Evolutionary conservation across 64 coral and sea anemone species (phyloP).

Genomic region (Montipora sp.): DNA sequence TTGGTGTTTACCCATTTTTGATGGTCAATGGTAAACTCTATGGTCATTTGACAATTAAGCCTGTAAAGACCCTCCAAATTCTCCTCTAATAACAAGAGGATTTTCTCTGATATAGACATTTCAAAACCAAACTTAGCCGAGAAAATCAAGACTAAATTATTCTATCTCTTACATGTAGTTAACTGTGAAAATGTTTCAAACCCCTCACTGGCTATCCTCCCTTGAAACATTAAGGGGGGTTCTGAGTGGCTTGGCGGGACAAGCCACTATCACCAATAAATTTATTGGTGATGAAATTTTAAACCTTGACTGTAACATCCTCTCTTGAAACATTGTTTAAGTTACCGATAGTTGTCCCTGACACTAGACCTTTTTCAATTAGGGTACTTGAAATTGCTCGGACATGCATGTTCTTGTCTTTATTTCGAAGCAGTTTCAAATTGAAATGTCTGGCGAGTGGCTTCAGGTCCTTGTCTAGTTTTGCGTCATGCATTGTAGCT

Average conservation of each 20-base stretch:
- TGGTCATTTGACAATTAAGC: not conserved
- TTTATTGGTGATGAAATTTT: not conserved
- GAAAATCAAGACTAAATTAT: not conserved
- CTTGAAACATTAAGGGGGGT: not conserved
- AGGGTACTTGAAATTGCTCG: constrained; percentile 48
- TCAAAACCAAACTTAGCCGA: not conserved
- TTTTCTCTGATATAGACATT: not conserved
- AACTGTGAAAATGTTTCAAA: not conserved
- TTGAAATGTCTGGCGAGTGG: constrained; percentile 51
- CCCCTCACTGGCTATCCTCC: not conserved
- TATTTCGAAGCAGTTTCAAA: constrained; percentile 57
- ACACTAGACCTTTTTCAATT: constrained; percentile 52
- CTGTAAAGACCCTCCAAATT: not conserved
- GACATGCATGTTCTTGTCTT: constrained; percentile 71
- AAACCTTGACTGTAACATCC: constrained; percentile 42
- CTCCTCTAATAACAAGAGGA: not conserved
- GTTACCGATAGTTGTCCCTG: not conserved
- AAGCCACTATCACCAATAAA: not conserved
- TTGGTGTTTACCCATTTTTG: not conserved
- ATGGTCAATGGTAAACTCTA: not conserved
- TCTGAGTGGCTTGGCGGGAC: no score
- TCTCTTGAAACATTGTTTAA: constrained; percentile 68
- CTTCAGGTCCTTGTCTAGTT: constrained; percentile 61
- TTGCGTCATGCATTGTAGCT: constrained; percentile 42
- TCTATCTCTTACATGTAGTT: not conserved